Conservation (phyloP, 2,888 invertebrate species). For the Netelia inedita region DNA sequence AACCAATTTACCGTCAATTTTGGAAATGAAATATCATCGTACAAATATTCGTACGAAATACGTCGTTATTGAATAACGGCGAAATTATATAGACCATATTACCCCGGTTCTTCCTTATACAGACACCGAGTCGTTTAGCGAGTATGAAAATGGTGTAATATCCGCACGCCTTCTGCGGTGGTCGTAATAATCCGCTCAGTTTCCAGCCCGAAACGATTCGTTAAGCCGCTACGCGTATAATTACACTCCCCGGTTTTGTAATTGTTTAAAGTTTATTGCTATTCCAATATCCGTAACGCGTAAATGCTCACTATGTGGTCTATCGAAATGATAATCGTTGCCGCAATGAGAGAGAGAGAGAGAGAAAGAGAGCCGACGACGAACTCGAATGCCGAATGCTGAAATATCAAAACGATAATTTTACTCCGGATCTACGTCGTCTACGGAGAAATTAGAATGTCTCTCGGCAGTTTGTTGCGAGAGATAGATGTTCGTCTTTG, state of each 20-base stretch:
- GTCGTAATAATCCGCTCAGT: slow-evolving; percentile 59
- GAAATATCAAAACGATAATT: slow-evolving; percentile 1
- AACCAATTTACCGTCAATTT: neutral
- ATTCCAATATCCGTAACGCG: slow-evolving; percentile 29
- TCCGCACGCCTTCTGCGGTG: slow-evolving; percentile 59
- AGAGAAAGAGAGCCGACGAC: neutral
- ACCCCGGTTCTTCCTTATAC: neutral
- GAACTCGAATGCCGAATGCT: slow-evolving; percentile 9
- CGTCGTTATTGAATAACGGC: neutral
- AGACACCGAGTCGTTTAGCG: slow-evolving; percentile 13
- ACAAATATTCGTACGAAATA: neutral
- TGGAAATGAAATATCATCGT: neutral
- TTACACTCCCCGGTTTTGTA: slow-evolving; percentile 56
- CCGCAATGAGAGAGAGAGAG: neutral
- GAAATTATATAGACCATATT: slow-evolving; percentile 22
- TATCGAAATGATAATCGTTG: slow-evolving; percentile 13
- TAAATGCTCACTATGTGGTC: neutral
- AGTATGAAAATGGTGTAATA: slow-evolving; percentile 44
- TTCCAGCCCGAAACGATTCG: slow-evolving; percentile 58
- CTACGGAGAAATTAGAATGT: slow-evolving; percentile 32
- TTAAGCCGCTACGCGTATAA: slow-evolving; percentile 54
- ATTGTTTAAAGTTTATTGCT: slow-evolving; percentile 55
- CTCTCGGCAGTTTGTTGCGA: neutral
- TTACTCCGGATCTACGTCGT: neutral
- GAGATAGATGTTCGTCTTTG: slow-evolving; percentile 26